These are phyloP conservation scores for Acronicta leporina DNA, from an alignment of 2,888 invertebrate species.

Conservation along the genomic window DNA sequence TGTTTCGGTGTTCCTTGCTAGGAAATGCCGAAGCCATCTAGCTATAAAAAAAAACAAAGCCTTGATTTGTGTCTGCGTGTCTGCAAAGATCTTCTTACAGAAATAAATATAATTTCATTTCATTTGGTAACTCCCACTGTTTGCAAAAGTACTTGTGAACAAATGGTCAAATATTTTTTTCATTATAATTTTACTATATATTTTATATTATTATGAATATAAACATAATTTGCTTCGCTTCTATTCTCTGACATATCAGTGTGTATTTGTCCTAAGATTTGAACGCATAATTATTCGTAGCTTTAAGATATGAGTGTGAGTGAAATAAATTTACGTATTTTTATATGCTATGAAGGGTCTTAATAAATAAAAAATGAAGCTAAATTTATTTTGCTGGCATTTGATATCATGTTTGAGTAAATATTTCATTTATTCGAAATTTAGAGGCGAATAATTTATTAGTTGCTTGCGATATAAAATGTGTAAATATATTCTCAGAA, in stretches of 20 bases:
- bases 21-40: no score
- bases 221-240: no score
- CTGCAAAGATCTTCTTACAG: no score
- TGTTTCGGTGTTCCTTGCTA: no score
- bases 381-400: neutral
- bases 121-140: no score
- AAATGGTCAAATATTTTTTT: no score
- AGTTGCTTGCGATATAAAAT: neutral
- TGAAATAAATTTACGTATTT: neutral
- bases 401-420: neutral
- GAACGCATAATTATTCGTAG: conserved; percentile 1
- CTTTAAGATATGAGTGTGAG: conserved; percentile 1
- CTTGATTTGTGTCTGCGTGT: no score
- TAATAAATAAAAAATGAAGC: neutral
- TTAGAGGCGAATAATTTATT: neutral
- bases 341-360: neutral
- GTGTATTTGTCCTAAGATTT: neutral
- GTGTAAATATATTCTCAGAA: neutral
- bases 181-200: no score
- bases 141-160: no score
- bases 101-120: no score
- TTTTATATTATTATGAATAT: no score
- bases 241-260: neutral
- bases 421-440: neutral
- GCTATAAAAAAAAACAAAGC: no score